Evolutionary conservation across 2,113 vertebrate genomes (phyloP), one percentile per base, ranked within the genome.

Genomic region (Dipodomys merriami): DNA sequence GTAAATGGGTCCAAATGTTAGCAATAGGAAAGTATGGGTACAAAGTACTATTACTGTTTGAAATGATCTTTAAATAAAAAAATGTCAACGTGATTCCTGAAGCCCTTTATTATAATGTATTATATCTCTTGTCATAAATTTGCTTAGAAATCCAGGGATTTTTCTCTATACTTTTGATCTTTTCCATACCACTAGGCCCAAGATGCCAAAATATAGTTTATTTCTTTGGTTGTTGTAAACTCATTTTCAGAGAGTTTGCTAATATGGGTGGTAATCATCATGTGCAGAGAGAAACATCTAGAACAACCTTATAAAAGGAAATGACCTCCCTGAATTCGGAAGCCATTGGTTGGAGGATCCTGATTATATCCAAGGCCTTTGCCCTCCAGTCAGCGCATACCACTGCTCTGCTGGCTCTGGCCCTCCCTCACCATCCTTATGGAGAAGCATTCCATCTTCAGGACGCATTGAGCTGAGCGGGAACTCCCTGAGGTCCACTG

Each of bases 51-150:
- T 57, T 57, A 18, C 53, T 57, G 53, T 72, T 86, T 71, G 16
- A 86, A 67, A 82, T 92, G 77, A 91, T 77, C 72, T 85, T 72
- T 33, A 78, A 82, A 92, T 39, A 60, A 82, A 80, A 20, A 6
- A 16, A 39, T 39, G 39, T 30, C 89, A 78, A 60, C 89, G 76
- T 68, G 44, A 82, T 74, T 25, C 39, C 83, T 73, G 86, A 62
- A 53, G 16, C 39, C 8, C 7, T 68, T 64, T 76, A 65, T 57
- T 67, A 39, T 25, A 35, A 46, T 16, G 71, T 22, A 8, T 67
- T 85, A 7, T 67, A 57, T 57, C 53, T 57, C 53, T 18, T 57
- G 53, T 11, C 15, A 57, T 57, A 57, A 57, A 57, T 57, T 57
- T 39, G 44, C 23, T 29, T 77, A 29, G 85, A 82, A 89, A 72